Evolutionary conservation across 2,888 invertebrate species (phyloP), one percentile per base, ranked within the genome.

Genomic region (Leptinotarsa rubiginosa): DNA sequence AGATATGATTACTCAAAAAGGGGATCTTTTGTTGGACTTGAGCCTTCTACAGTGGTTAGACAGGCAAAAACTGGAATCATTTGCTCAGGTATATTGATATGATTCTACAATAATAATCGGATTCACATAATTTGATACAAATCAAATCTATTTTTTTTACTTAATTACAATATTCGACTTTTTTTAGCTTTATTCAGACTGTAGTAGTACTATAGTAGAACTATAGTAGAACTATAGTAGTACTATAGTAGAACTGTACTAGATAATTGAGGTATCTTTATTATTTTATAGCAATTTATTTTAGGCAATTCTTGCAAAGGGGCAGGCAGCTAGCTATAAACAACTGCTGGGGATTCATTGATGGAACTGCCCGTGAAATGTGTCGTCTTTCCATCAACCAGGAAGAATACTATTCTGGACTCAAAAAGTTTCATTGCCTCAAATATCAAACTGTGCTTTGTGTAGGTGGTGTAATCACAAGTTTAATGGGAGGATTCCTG

Each of bases 381-480:
- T 80, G 77, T 65, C 64, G 78, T 65, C 78, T 79, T 70, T 65
- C 70, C 69, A 72, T 65, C 52, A 49, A 67, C 62, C 73, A 25
- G 75, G 77, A 65, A 22, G 22, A 66, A 49, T 66, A 66, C 49
- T 66, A 66, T 50, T 66, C 66, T 25, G 66, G 50, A 20, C 77
- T 79, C 69, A 79, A 78, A 59, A 49, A 73, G 47, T 25, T 64
- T 50, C 79, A 80, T 70, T 80, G 79, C 73, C 56, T 80, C 12
- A 81, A 80, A 69, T 81, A 75, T 72, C 81, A 81, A 68, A 75
- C 77, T 25, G 73, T 79, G n/a, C 31, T 78, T n/a, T 75, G 75
- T 72, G 80, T 79, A 31, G 80, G 80, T 78, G 79, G 80, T 4
- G 72, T 80, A n/a, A 74, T 77, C 15, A 62, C 75, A 10, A 78